phyloP scores from a whole-genome alignment of 2,888 invertebrate species.

The Apotomis turbidana region DNA sequence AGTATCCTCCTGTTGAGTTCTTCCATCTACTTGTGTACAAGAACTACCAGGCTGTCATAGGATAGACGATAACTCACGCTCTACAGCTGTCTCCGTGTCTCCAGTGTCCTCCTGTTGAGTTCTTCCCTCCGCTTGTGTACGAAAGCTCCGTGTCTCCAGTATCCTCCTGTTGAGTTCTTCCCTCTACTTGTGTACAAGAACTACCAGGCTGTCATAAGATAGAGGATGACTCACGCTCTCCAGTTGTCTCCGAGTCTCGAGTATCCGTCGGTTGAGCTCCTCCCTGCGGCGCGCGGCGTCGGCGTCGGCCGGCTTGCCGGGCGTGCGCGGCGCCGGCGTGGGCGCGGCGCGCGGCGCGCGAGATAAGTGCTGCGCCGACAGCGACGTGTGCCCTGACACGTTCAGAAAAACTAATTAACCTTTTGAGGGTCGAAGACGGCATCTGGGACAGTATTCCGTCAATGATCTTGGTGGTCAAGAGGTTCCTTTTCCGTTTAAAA shows the following conservation, averaged over 20 bases:
- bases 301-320: conserved; percentile 83
- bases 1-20: conserved; percentile 57
- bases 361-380: conserved; percentile 84
- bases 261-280: conserved; percentile 57
- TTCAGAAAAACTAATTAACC: too few species aligned
- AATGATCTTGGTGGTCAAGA: too few species aligned
- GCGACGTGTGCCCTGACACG: conserved; percentile 77
- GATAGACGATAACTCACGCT: conserved; percentile 85
- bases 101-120: conserved; percentile 76
- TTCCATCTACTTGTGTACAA: too few species aligned
- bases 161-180: conserved; percentile 88
- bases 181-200: conserved; percentile 54
- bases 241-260: conserved; percentile 92
- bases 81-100: conserved; percentile 93
- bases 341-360: conserved; percentile 65
- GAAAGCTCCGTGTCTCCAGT: conserved; percentile 92
- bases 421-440: too few species aligned
- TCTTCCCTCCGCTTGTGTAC: too few species aligned
- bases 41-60: conserved; percentile 16
- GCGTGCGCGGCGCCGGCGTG: conserved; percentile 78
- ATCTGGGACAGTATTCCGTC: too few species aligned
- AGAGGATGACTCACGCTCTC: conserved; percentile 88
- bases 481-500: too few species aligned
- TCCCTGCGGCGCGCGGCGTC: conserved; percentile 84
- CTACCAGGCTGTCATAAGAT: conserved; percentile 15